Conservation (phyloP, 1,140 invertebrate genomes). For the Phortica variegata region DNA sequence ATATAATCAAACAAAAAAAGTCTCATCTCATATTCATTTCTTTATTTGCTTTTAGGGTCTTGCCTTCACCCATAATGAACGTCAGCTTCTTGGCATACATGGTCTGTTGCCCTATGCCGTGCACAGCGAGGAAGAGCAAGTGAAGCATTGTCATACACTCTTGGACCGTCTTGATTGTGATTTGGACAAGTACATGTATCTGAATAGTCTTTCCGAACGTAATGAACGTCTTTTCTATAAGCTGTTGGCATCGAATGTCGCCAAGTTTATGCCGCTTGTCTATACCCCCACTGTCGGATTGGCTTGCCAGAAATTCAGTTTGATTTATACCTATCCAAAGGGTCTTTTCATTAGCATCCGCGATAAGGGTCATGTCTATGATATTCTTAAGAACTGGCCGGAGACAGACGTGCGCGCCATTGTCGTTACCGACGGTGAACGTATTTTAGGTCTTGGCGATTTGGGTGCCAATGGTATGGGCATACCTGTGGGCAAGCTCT, state of each 20-base stretch:
- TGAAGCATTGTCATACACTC: constrained; percentile 72
- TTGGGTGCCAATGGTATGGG: constrained; percentile 95
- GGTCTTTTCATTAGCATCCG: constrained; percentile 97
- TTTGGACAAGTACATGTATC: constrained; percentile 85
- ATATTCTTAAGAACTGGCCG: constrained; percentile 64
- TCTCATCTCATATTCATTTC: constrained; percentile 7
- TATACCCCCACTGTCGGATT: constrained; percentile 65
- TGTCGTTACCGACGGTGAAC: constrained; percentile 93
- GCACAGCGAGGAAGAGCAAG: constrained; percentile 82
- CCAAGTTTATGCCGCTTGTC: constrained; percentile 77
- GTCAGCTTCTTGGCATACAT: constrained; percentile 83
- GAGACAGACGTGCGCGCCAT: constrained; percentile 83
- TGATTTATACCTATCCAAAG: constrained; percentile 64
- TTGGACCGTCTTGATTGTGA: constrained; percentile 77
- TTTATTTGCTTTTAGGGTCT: constrained; percentile 20
- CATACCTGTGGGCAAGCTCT: constrained; percentile 92
- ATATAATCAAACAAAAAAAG: constrained; percentile 26
- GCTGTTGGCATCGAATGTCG: constrained; percentile 85
- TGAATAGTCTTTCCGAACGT: constrained; percentile 78
- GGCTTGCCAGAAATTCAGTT: constrained; percentile 65
- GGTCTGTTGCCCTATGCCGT: constrained; percentile 80
- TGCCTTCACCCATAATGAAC: constrained; percentile 65
- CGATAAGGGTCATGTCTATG: constrained; percentile 90
- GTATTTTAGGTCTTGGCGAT: constrained; percentile 93
- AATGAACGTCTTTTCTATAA: constrained; percentile 95